phyloP scores from a whole-genome alignment of 2,113 vertebrate species.

The Eublepharis macularius region DNA sequence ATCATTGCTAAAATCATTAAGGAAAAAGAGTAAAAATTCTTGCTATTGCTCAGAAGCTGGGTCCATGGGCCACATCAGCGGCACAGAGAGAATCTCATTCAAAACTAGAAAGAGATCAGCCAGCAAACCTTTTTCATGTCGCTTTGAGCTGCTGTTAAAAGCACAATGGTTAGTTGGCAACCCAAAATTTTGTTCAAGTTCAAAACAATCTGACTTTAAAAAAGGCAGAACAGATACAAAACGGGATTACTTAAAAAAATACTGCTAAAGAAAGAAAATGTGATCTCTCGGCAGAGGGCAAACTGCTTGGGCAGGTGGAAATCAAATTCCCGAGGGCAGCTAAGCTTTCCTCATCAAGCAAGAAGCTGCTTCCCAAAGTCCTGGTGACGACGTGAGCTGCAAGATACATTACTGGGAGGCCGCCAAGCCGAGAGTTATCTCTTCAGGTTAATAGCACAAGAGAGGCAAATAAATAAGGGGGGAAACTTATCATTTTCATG shows the following conservation, averaged over 20 bases:
- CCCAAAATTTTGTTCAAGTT: not conserved
- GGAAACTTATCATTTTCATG: slow-evolving; percentile 28
- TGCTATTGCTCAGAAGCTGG: too few relatives aligned
- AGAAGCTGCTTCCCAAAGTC: slow-evolving; percentile 38
- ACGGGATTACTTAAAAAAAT: not conserved
- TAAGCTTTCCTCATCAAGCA: slow-evolving; percentile 23
- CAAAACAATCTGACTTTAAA: not conserved
- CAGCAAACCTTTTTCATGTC: not conserved
- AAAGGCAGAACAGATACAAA: slow-evolving; percentile 13
- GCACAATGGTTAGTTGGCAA: not conserved
- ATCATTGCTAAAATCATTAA: too few relatives aligned
- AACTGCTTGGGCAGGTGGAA: slow-evolving; percentile 11
- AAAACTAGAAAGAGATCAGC: too few relatives aligned
- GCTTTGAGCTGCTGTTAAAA: not conserved
- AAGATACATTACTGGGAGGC: slow-evolving; percentile 34
- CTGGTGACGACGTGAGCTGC: slow-evolving; percentile 24
- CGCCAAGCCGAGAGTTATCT: slow-evolving; percentile 46
- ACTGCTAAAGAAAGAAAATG: slow-evolving; percentile 12
- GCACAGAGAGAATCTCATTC: too few relatives aligned
- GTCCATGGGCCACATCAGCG: too few relatives aligned
- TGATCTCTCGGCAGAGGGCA: slow-evolving; percentile 10
- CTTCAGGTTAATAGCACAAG: slow-evolving; percentile 33
- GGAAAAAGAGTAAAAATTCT: too few relatives aligned
- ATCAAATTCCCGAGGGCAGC: slow-evolving; percentile 36
- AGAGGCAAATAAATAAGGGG: not conserved